Conservation (phyloP, 2,797 vertebrate species). For the Otolemur crassicaudatus region DNA sequence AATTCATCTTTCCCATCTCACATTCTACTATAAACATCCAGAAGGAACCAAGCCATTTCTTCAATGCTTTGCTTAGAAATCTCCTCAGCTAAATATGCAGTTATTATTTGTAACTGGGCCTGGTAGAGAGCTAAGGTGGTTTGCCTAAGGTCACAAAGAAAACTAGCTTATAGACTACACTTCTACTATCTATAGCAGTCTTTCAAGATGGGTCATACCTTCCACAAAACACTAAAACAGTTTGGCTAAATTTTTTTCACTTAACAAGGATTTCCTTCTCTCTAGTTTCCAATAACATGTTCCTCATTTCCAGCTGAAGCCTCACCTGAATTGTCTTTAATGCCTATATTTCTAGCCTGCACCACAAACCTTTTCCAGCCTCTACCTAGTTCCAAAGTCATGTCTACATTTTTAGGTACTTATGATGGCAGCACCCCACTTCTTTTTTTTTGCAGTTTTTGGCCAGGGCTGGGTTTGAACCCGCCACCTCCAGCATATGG, state of each 20-base stretch:
- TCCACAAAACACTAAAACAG: background rate
- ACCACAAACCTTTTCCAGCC: background rate
- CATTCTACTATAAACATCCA: background rate
- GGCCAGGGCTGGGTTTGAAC: too few species aligned
- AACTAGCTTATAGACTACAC: background rate
- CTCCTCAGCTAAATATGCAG: slow-evolving; percentile 4
- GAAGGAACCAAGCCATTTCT: background rate
- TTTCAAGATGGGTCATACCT: background rate
- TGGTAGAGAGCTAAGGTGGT: background rate
- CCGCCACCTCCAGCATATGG: too few species aligned
- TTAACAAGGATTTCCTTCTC: background rate
- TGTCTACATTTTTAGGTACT: background rate
- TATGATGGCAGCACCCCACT: background rate
- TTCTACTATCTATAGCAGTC: background rate
- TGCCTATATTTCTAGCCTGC: background rate
- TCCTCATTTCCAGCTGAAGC: background rate
- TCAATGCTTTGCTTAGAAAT: slow-evolving; percentile 19
- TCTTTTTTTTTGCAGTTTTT: too few species aligned
- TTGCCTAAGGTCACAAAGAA: slow-evolving; percentile 1
- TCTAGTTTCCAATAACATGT: background rate
- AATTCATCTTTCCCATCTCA: background rate
- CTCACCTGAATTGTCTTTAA: background rate
- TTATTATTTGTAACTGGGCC: background rate
- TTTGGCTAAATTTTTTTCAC: background rate
- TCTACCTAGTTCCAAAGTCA: background rate